Percentiles rank a stretch among this genome's conserved stretches.
Evolutionary conservation across 2,797 vertebrate species (phyloP).

Genomic region (Micromesistius poutassou): DNA sequence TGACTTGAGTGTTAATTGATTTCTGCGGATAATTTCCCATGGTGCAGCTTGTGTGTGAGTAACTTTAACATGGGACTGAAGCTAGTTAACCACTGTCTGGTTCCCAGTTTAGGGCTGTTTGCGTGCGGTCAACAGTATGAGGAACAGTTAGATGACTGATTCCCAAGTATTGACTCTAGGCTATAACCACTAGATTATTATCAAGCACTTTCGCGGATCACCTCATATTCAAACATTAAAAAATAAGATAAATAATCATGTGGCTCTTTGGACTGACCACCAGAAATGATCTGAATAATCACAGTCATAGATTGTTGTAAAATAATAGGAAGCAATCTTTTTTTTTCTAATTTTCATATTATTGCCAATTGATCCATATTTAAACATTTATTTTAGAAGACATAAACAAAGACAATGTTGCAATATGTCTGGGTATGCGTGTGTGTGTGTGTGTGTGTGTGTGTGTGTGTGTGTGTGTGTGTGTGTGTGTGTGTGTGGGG

Average conservation of each 20-base stretch:
- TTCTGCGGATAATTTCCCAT: constrained; percentile 16
- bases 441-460: background rate
- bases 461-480: background rate
- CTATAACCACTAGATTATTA: background rate
- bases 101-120: background rate
- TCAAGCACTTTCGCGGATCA: background rate
- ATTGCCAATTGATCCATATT: background rate
- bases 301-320: background rate
- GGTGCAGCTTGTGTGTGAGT: constrained; percentile 9
- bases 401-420: too few relatives aligned
- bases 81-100: constrained; percentile 7
- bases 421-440: background rate
- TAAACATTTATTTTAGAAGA: background rate
- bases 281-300: too few relatives aligned
- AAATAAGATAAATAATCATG: background rate
- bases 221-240: background rate
- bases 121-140: background rate
- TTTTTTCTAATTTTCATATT: background rate
- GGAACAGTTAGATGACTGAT: background rate
- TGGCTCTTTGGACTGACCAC: background rate
- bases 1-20: constrained; percentile 29
- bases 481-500: background rate
- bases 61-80: background rate
- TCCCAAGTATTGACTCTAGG: background rate
- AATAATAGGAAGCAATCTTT: background rate